Conservation (phyloP, 1,140 invertebrate species). For the Metaphire vulgaris region DNA sequence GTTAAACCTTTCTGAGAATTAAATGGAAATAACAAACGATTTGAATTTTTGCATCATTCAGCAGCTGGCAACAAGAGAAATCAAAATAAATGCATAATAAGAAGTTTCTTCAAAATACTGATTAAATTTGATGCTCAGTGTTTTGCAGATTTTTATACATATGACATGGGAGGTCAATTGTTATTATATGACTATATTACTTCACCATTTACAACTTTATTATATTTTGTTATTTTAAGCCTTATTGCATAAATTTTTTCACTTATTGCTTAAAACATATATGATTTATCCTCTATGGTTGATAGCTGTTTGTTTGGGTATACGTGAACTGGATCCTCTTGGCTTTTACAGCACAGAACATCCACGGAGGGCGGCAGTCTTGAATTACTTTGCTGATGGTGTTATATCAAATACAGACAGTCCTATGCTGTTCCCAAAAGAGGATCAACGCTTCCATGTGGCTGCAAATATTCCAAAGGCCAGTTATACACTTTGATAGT, state of each 20-base stretch:
- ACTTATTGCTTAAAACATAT: not conserved
- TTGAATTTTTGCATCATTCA: too few species aligned
- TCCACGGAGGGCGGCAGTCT: constrained; percentile 40
- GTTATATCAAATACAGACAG: constrained; percentile 38
- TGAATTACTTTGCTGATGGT: constrained; percentile 48
- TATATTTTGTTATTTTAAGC: too few species aligned
- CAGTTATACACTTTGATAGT: not conserved
- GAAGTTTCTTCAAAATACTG: too few species aligned
- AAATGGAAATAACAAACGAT: too few species aligned
- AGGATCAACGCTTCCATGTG: constrained; percentile 37
- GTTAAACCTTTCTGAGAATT: too few species aligned
- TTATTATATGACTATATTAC: too few species aligned
- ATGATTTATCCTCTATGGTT: not conserved
- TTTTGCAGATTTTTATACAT: too few species aligned
- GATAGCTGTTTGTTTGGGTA: not conserved
- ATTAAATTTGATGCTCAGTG: too few species aligned
- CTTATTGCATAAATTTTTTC: not conserved
- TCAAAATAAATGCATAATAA: too few species aligned
- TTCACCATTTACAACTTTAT: too few species aligned
- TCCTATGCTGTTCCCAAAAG: constrained; percentile 38
- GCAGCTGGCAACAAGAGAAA: too few species aligned
- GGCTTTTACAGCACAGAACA: constrained; percentile 34
- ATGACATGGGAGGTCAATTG: too few species aligned
- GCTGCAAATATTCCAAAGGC: not conserved
- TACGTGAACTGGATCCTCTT: not conserved